Evolutionary conservation across 2,888 invertebrate genomes (phyloP).

Genomic region (Melieria omissa): DNA sequence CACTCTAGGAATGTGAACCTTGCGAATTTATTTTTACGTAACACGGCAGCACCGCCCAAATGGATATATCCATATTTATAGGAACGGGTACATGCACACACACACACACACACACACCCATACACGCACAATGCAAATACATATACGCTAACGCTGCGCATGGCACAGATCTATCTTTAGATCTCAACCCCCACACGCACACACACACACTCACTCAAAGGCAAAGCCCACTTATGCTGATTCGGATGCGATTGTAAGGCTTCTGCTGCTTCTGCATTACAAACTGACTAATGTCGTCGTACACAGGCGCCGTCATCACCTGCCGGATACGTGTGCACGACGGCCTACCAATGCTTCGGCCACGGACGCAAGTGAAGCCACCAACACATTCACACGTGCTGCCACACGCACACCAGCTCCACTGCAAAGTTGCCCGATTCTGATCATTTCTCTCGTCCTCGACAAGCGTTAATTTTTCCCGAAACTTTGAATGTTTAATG

Average conservation of each 20-base stretch:
- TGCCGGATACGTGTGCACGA: conserved; percentile 10
- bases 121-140: background rate
- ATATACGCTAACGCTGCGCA: conserved; percentile 5
- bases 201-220: conserved; percentile 1
- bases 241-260: background rate
- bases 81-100: background rate
- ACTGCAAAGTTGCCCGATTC: too few species aligned
- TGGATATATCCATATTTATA: background rate
- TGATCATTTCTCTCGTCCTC: too few species aligned
- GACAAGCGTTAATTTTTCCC: too few species aligned
- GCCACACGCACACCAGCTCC: background rate
- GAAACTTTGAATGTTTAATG: too few species aligned
- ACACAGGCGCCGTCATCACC: background rate
- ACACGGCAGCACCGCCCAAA: conserved; percentile 16
- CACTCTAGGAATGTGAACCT: background rate
- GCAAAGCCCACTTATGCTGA: background rate
- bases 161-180: conserved; percentile 51
- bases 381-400: conserved; percentile 11
- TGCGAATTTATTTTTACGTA: conserved; percentile 31
- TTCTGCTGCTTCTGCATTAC: background rate
- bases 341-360: background rate
- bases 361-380: background rate
- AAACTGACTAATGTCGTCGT: background rate
- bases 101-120: background rate
- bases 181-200: conserved; percentile 53